phyloP scores from a whole-genome alignment of 2,888 invertebrate genomes.

The Epirrita christyi region DNA sequence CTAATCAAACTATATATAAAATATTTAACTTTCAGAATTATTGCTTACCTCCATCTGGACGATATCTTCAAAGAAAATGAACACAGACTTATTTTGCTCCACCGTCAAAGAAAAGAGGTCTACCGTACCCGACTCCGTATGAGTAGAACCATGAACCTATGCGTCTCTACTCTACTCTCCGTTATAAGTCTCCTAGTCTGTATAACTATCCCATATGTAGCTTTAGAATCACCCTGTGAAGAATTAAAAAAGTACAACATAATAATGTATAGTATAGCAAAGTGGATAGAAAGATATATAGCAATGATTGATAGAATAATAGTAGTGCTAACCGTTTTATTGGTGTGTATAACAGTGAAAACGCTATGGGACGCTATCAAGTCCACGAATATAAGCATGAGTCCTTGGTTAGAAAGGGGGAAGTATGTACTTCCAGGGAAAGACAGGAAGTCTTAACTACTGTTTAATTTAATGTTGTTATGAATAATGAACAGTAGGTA shows the following conservation, averaged over 20 bases:
- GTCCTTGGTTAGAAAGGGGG: conserved; percentile 56
- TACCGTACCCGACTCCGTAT: conserved; percentile 43
- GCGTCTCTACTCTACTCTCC: conserved; percentile 54
- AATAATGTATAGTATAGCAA: conserved; percentile 39
- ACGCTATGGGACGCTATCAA: conserved; percentile 52
- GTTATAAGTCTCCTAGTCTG: conserved; percentile 50
- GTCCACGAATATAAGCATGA: conserved; percentile 52
- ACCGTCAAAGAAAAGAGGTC: conserved; percentile 43
- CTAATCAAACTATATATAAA: neutral
- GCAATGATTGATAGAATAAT: conserved; percentile 52
- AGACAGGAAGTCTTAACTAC: conserved; percentile 3
- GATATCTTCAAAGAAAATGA: conserved; percentile 44
- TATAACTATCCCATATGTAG: conserved; percentile 54
- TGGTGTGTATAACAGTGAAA: conserved; percentile 44
- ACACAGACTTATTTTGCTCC: conserved; percentile 35
- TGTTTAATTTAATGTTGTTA: neutral
- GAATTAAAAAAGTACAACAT: conserved; percentile 41
- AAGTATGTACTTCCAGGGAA: conserved; percentile 45
- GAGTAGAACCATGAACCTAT: conserved; percentile 46
- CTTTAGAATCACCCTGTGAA: conserved; percentile 52
- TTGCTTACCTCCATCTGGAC: conserved; percentile 47
- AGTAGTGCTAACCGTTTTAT: conserved; percentile 43
- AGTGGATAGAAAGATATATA: conserved; percentile 44
- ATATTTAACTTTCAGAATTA: conserved; percentile 47
- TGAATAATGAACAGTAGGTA: too few relatives aligned